Percentiles rank a stretch among this genome's conserved stretches.
phyloP scores from a whole-genome alignment of 2,797 vertebrate species.

The Falco naumanni region DNA sequence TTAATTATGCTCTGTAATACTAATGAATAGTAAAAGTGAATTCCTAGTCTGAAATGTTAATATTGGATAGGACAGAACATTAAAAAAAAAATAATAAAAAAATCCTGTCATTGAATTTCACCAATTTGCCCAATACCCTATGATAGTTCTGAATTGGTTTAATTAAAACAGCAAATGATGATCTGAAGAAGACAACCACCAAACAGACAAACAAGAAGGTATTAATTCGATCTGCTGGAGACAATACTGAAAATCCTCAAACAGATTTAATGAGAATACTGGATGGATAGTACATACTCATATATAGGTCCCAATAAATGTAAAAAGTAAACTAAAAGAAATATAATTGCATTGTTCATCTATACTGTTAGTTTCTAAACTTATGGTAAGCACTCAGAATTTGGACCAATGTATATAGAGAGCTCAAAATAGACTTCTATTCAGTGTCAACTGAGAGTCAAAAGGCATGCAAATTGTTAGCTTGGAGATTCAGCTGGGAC shows the following conservation, averaged over 20 bases:
- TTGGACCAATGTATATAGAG: not conserved
- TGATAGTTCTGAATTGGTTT: not conserved
- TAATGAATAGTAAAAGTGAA: not conserved
- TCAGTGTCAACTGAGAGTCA: not conserved
- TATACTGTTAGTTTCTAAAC: not conserved
- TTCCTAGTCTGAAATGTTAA: not conserved
- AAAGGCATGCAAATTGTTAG: not conserved
- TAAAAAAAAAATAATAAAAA: not conserved
- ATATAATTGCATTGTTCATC: not conserved
- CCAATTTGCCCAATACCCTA: not conserved
- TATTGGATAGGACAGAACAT: not conserved
- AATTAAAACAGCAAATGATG: not conserved
- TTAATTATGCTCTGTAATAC: not conserved
- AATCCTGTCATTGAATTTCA: not conserved
- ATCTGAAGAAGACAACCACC: not conserved
- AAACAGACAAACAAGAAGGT: not conserved
- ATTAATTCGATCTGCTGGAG: not conserved
- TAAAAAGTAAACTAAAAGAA: not conserved
- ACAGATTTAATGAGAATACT: not conserved
- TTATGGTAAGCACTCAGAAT: not conserved
- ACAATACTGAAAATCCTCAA: not conserved
- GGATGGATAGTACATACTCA: not conserved
- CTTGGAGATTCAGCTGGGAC: not conserved
- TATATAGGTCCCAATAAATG: not conserved
- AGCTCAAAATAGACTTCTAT: not conserved